Evolutionary conservation across 2,888 invertebrate species (phyloP).

Genomic region (Neuroscelio doddi): DNA sequence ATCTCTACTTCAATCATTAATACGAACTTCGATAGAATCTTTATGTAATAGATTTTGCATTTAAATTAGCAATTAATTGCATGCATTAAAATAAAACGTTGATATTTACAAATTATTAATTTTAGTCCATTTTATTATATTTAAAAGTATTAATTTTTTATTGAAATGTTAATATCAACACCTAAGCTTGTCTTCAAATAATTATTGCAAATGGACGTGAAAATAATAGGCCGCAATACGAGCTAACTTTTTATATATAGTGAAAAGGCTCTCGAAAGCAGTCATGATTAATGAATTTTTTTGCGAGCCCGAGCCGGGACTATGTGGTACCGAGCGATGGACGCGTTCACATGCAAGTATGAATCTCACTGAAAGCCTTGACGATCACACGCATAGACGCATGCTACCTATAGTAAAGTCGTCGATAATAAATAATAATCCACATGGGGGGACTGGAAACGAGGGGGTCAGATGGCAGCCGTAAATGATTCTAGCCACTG

Average conservation of each 20-base stretch:
- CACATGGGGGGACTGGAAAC: constrained; percentile 34
- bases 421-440: constrained; percentile 55
- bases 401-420: constrained; percentile 39
- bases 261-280: constrained; percentile 52
- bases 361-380: not conserved
- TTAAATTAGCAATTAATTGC: too few species aligned
- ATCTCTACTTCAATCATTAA: not conserved
- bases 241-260: constrained; percentile 57
- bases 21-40: not conserved
- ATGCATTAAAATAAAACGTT: too few species aligned
- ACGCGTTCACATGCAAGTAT: constrained; percentile 29
- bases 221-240: constrained; percentile 58
- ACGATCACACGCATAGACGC: constrained; percentile 7
- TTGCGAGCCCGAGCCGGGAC: constrained; percentile 35
- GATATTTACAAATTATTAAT: too few species aligned
- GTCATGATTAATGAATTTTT: constrained; percentile 47
- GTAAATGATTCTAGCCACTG: constrained; percentile 54
- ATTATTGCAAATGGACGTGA: constrained; percentile 55
- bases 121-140: too few species aligned
- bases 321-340: too few species aligned
- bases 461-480: constrained; percentile 37
- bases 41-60: not conserved
- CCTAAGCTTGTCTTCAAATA: constrained; percentile 39
- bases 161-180: too few species aligned
- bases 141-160: too few species aligned